Evolutionary conservation across 2,888 invertebrate genomes (phyloP).

Genomic region (Scrobipalpa costella): DNA sequence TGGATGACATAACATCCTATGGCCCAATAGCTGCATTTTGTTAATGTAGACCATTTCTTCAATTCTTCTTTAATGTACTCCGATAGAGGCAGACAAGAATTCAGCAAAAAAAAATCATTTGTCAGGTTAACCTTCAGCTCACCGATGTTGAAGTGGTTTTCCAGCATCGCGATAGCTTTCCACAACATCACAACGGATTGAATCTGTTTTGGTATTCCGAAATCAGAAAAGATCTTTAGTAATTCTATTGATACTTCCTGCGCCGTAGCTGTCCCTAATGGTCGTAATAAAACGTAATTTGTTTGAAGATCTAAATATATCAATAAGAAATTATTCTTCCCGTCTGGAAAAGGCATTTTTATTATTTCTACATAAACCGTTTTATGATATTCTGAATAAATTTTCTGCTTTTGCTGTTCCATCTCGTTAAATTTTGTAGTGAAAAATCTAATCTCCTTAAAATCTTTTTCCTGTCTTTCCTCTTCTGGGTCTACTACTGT

Average conservation of each 20-base stretch:
- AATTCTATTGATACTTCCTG: not conserved
- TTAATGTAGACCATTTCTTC: too few relatives aligned
- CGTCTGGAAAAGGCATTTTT: not conserved
- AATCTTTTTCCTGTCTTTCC: too few relatives aligned
- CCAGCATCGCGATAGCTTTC: not conserved
- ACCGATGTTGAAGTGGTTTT: not conserved
- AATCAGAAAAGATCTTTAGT: slow-evolving; percentile 12
- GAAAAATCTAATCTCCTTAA: not conserved
- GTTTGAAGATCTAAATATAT: not conserved
- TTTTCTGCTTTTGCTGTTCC: not conserved
- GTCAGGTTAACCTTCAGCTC: not conserved
- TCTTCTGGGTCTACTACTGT: too few relatives aligned
- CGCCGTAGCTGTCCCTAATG: not conserved
- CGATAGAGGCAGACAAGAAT: not conserved
- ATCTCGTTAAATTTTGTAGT: not conserved
- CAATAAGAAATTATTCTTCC: not conserved
- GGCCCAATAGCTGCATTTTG: not conserved
- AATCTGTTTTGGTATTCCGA: not conserved
- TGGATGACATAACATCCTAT: not conserved
- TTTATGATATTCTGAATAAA: not conserved
- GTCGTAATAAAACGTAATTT: not conserved
- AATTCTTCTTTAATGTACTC: not conserved
- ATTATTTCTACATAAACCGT: not conserved
- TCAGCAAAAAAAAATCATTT: not conserved
- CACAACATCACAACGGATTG: not conserved